These are phyloP conservation scores for Drosophila buzzatii DNA, from an alignment of 2,888 invertebrate species.

Conservation along the genomic window DNA sequence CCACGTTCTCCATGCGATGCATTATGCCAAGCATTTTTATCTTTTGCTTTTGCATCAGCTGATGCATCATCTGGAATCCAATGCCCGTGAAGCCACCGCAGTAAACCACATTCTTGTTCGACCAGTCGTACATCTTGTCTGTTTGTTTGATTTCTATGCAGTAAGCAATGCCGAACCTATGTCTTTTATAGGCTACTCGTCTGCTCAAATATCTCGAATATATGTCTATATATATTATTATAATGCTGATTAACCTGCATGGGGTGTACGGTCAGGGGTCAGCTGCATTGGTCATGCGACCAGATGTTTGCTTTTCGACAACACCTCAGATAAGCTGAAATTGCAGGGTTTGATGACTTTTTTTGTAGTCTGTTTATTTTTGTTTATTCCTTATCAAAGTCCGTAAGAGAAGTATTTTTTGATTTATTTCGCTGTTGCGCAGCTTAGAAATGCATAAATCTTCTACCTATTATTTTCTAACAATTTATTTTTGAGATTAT, in stretches of 20 bases:
- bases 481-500: neutral
- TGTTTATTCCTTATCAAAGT: constrained; percentile 28
- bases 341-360: constrained; percentile 1
- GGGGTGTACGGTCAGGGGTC: constrained; percentile 3
- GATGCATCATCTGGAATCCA: constrained; percentile 78
- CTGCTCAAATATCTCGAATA: constrained; percentile 9
- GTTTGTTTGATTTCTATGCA: neutral
- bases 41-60: constrained; percentile 78
- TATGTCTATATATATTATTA: constrained; percentile 4
- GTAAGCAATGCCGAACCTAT: neutral
- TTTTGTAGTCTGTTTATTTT: neutral
- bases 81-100: constrained; percentile 81
- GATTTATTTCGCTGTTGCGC: neutral
- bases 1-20: constrained; percentile 82
- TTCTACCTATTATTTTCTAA: neutral
- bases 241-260: neutral
- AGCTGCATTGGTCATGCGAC: constrained; percentile 8
- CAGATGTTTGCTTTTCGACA: constrained; percentile 18
- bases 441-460: constrained; percentile 5
- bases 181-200: constrained; percentile 29
- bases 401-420: neutral
- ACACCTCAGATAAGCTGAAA: neutral
- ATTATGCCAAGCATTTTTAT: constrained; percentile 77
- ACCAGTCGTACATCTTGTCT: constrained; percentile 78
- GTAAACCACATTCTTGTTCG: constrained; percentile 82